These are phyloP conservation scores for Sitophilus oryzae DNA, from an alignment of 1,140 invertebrate species.

Conservation along the genomic window DNA sequence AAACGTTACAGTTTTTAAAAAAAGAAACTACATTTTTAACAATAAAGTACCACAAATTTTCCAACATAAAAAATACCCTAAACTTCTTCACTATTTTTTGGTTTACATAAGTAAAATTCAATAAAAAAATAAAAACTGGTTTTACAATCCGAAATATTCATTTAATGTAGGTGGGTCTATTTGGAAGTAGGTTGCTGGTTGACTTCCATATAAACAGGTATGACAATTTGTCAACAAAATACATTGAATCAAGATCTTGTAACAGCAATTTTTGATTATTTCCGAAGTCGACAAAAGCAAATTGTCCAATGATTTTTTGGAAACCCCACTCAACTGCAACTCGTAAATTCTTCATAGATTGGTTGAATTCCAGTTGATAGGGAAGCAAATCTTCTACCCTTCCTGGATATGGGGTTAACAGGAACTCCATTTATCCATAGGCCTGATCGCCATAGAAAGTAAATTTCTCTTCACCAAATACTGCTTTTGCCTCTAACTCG, in stretches of 20 bases:
- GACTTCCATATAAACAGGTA: slow-evolving; percentile 28
- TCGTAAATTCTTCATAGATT: slow-evolving; percentile 15
- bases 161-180: slow-evolving; percentile 16
- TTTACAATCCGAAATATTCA: slow-evolving; percentile 18
- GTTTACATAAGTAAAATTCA: not conserved
- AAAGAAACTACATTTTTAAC: too few species aligned
- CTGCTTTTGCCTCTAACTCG: slow-evolving; percentile 8
- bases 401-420: slow-evolving; percentile 13
- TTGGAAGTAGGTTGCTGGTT: slow-evolving; percentile 22
- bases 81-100: too few species aligned
- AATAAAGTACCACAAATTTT: too few species aligned
- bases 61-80: too few species aligned
- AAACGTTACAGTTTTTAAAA: too few species aligned
- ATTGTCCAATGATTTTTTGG: slow-evolving; percentile 19
- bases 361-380: slow-evolving; percentile 21
- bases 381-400: not conserved
- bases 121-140: not conserved
- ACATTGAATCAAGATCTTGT: slow-evolving; percentile 21
- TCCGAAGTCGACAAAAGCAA: slow-evolving; percentile 29
- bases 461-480: slow-evolving; percentile 21
- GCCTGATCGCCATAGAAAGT: slow-evolving; percentile 25
- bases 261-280: slow-evolving; percentile 31
- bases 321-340: slow-evolving; percentile 30
- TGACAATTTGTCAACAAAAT: slow-evolving; percentile 26
- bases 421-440: slow-evolving; percentile 17